phyloP scores from a whole-genome alignment of 2,113 vertebrate species.

The Mus musculus region GRCm39 chr10:100719501-100720000 shows the following conservation, averaged over 20 bases:
- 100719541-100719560: background rate
- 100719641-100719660: background rate
- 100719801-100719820: background rate
- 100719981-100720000: background rate
- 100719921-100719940: background rate
- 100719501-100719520: background rate
- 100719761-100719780: background rate
- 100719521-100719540: background rate
- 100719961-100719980: background rate
- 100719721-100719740: background rate
- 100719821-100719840: background rate
- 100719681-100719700: background rate
- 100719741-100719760: background rate
- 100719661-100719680: background rate
- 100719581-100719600: background rate
- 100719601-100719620: background rate
- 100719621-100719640: background rate
- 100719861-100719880: background rate
- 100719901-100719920: background rate
- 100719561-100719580: background rate
- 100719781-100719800: background rate
- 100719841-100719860: background rate
- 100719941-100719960: background rate
- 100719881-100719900: background rate
- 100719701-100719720: background rate